Conservation (phyloP, 1,140 invertebrate genomes). For the Bombyx mori region DNA sequence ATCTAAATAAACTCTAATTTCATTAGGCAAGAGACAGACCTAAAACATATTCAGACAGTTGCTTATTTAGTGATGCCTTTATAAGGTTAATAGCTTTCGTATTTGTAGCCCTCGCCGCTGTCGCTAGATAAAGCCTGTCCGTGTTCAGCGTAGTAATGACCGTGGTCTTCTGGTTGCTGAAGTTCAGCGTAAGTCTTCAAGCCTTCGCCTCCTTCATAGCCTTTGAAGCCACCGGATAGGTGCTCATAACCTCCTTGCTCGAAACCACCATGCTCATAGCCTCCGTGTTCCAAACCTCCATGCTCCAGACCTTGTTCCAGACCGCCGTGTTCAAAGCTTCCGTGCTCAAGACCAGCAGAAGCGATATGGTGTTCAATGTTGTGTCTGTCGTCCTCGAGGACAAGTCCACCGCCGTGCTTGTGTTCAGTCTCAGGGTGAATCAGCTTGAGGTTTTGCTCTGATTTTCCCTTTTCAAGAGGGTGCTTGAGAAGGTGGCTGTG, state of each 20-base stretch:
- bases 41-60: slow-evolving; percentile 21
- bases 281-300: slow-evolving; percentile 38
- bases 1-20: slow-evolving; percentile 29
- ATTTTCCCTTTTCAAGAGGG: slow-evolving; percentile 74
- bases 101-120: slow-evolving; percentile 51
- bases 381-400: slow-evolving; percentile 72
- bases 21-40: slow-evolving; percentile 50
- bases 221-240: slow-evolving; percentile 36
- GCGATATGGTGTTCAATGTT: slow-evolving; percentile 68
- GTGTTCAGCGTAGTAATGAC: slow-evolving; percentile 43
- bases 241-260: slow-evolving; percentile 39
- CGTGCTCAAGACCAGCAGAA: slow-evolving; percentile 36
- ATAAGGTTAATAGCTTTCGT: slow-evolving; percentile 45
- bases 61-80: slow-evolving; percentile 16
- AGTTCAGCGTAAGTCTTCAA: slow-evolving; percentile 46
- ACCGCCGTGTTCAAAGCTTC: slow-evolving; percentile 36
- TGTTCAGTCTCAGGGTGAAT: slow-evolving; percentile 73
- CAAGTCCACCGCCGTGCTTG: slow-evolving; percentile 71
- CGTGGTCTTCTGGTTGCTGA: slow-evolving; percentile 33
- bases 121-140: slow-evolving; percentile 39
- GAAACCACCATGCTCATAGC: slow-evolving; percentile 30
- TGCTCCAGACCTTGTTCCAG: slow-evolving; percentile 41
- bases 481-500: slow-evolving; percentile 74
- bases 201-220: slow-evolving; percentile 49
- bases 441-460: slow-evolving; percentile 72